Percentiles rank a stretch among this genome's conserved stretches.
These are phyloP conservation scores for Gonocerus acuteangulatus DNA, from an alignment of 2,888 invertebrate genomes.

Conservation along the genomic window DNA sequence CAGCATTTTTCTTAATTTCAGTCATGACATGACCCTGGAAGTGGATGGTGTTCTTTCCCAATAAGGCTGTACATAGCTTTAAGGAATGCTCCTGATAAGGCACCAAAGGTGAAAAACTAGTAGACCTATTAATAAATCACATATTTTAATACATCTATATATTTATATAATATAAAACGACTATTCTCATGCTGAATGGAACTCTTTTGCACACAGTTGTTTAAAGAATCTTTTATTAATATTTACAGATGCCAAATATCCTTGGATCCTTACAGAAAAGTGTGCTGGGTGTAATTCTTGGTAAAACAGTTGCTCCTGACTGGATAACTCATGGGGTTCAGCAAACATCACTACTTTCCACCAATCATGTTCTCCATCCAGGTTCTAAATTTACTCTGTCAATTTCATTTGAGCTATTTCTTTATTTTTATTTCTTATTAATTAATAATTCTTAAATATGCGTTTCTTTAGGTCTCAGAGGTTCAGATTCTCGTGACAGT, in stretches of 20 bases:
- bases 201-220: too few relatives aligned
- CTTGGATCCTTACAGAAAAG: conserved; percentile 78
- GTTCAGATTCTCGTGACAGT: conserved; percentile 13
- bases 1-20: too few relatives aligned
- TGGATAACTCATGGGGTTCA: conserved; percentile 87
- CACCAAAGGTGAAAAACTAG: too few relatives aligned
- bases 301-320: conserved; percentile 73
- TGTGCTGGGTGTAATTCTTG: conserved; percentile 78
- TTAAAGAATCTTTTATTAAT: conserved; percentile 7
- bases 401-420: neutral
- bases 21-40: too few relatives aligned
- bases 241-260: conserved; percentile 68
- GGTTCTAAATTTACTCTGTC: conserved; percentile 27
- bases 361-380: conserved; percentile 32
- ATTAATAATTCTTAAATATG: too few relatives aligned
- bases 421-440: neutral
- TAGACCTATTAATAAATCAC: too few relatives aligned
- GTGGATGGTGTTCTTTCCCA: too few relatives aligned
- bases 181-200: too few relatives aligned
- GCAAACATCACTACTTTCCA: conserved; percentile 40
- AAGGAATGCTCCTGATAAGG: too few relatives aligned
- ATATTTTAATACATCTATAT: too few relatives aligned
- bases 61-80: too few relatives aligned
- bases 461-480: neutral
- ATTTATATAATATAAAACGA: too few relatives aligned